Evolutionary conservation across 2,888 invertebrate genomes (phyloP).

Genomic region (Biston stratarius): DNA sequence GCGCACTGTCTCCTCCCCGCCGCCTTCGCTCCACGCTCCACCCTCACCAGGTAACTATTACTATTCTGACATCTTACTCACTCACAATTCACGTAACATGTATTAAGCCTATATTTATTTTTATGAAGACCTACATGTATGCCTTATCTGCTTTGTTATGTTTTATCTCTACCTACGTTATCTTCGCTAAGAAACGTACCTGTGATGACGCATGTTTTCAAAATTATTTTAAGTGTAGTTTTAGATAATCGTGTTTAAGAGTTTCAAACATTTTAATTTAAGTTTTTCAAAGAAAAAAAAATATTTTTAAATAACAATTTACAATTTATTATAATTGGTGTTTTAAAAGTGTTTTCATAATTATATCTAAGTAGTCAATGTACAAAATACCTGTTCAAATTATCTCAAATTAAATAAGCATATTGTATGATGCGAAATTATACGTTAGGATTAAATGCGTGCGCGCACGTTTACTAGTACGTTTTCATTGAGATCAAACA

Average conservation of each 20-base stretch:
- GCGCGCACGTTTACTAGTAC: constrained; percentile 4
- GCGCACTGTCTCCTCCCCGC: constrained; percentile 64
- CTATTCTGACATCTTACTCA: background rate
- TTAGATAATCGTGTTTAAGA: constrained; percentile 17
- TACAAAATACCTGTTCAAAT: background rate
- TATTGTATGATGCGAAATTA: background rate
- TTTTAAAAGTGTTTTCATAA: too few relatives aligned
- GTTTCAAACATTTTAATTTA: background rate
- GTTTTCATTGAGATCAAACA: constrained; percentile 27
- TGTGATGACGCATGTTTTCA: constrained; percentile 50
- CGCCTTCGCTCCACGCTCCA: constrained; percentile 62
- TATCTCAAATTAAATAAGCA: background rate
- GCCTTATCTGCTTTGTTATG: constrained; percentile 63
- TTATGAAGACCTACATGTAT: constrained; percentile 47
- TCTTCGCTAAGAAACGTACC: constrained; percentile 52
- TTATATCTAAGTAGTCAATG: too few relatives aligned
- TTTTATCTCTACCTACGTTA: constrained; percentile 61
- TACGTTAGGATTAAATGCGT: constrained; percentile 7
- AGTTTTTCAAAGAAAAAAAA: constrained; percentile 1
- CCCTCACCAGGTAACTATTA: constrained; percentile 71
- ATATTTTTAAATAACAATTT: background rate
- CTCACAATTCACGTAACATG: constrained; percentile 17
- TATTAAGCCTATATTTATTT: constrained; percentile 43
- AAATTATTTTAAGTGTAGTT: constrained; percentile 35
- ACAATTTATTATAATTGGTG: too few relatives aligned